These are phyloP conservation scores for Chaetura pelagica DNA, from an alignment of 2,113 vertebrate species.

Conservation along the genomic window DNA sequence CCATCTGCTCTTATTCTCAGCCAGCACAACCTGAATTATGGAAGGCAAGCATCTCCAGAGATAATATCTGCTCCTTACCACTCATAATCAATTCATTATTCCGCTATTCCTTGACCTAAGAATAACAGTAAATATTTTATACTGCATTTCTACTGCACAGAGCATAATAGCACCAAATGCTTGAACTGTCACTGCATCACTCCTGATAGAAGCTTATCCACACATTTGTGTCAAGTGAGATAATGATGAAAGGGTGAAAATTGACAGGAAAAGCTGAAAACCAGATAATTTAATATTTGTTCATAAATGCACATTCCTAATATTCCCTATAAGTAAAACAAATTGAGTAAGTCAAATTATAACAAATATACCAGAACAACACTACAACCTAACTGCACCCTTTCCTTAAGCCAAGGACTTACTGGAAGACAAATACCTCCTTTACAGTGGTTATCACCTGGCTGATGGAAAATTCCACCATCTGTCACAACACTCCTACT, in stretches of 20 bases:
- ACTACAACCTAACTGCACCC: background rate
- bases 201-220: background rate
- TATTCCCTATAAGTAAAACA: background rate
- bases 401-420: constrained; percentile 32
- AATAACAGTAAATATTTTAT: background rate
- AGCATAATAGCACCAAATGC: background rate
- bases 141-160: background rate
- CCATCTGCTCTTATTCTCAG: constrained; percentile 57
- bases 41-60: constrained; percentile 25
- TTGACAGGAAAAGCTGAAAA: background rate
- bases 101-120: background rate
- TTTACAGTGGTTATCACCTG: constrained; percentile 54
- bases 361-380: background rate
- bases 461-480: constrained; percentile 48
- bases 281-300: background rate
- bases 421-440: constrained; percentile 29
- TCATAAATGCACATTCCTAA: background rate
- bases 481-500: constrained; percentile 48
- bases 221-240: background rate
- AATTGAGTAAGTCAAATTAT: background rate
- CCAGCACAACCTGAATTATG: constrained; percentile 30
- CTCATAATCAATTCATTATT: background rate
- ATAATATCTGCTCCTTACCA: background rate
- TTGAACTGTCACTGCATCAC: background rate
- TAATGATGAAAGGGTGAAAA: constrained; percentile 1